Evolutionary conservation across 2,113 vertebrate genomes (phyloP).

Genomic region (Myiopsitta monachus): DNA sequence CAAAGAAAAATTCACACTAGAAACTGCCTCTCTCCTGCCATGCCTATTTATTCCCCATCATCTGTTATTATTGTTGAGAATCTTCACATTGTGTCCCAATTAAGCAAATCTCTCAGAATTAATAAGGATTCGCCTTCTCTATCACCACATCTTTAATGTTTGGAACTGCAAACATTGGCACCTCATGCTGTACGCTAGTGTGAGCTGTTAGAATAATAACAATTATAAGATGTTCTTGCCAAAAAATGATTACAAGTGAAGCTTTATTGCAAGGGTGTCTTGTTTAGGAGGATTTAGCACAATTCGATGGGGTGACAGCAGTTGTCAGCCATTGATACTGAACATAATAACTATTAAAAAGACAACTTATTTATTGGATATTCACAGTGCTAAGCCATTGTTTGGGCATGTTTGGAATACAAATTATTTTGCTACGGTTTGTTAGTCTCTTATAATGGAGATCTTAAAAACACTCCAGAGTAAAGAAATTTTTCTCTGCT

Average conservation of each 20-base stretch:
- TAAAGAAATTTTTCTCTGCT: not conserved
- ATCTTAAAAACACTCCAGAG: not conserved
- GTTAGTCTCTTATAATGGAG: not conserved
- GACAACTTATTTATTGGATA: constrained; percentile 33
- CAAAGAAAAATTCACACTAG: constrained; percentile 17
- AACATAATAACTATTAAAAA: constrained; percentile 45
- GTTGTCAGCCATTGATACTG: constrained; percentile 52
- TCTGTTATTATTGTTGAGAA: constrained; percentile 20
- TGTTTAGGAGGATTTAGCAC: constrained; percentile 61
- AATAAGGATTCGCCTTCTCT: constrained; percentile 36
- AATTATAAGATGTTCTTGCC: constrained; percentile 24
- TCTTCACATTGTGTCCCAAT: constrained; percentile 15
- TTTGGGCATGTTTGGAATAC: not conserved
- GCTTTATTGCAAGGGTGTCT: constrained; percentile 59
- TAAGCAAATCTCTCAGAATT: constrained; percentile 62
- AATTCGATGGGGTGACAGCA: constrained; percentile 31
- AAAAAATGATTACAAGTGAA: constrained; percentile 49
- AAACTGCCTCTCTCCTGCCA: constrained; percentile 32
- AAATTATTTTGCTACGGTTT: not conserved
- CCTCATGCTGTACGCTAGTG: not conserved
- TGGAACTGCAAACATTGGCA: constrained; percentile 41
- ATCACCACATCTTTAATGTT: constrained; percentile 48
- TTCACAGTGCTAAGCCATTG: not conserved
- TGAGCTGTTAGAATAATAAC: constrained; percentile 31
- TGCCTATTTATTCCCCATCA: constrained; percentile 43